Conservation (phyloP, 2,888 invertebrate genomes). For the Hypselothyrea guttata region DNA sequence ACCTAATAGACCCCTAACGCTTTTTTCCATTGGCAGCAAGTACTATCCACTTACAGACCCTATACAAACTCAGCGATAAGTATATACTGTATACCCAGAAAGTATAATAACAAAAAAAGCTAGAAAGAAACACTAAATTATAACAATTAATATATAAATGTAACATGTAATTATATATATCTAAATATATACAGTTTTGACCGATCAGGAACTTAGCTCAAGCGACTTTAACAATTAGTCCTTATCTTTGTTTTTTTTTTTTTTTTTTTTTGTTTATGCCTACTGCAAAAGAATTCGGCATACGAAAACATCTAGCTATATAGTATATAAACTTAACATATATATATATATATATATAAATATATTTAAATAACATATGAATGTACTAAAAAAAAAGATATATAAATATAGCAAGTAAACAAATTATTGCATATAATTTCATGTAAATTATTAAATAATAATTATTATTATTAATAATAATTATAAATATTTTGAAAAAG, state of each 20-base stretch:
- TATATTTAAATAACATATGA: slow-evolving; percentile 29
- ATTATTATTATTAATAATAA: slow-evolving; percentile 3
- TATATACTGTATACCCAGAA: slow-evolving; percentile 7
- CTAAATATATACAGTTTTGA: slow-evolving; percentile 30
- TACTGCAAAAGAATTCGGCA: slow-evolving; percentile 25
- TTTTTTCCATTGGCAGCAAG: not conserved
- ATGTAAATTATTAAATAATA: slow-evolving; percentile 61
- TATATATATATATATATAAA: slow-evolving; percentile 32
- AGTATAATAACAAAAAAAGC: slow-evolving; percentile 8
- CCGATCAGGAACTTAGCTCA: slow-evolving; percentile 73
- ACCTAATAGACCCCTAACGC: no score
- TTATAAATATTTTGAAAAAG: slow-evolving; percentile 9
- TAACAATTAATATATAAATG: slow-evolving; percentile 15
- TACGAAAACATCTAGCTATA: slow-evolving; percentile 18
- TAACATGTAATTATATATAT: slow-evolving; percentile 18
- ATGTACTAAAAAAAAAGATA: slow-evolving; percentile 51
- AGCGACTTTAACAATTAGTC: slow-evolving; percentile 45
- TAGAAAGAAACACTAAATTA: slow-evolving; percentile 20
- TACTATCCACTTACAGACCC: slow-evolving; percentile 1
- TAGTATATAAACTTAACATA: slow-evolving; percentile 28
- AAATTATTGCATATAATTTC: slow-evolving; percentile 53
- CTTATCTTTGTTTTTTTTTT: slow-evolving; percentile 27
- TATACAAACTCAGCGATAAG: slow-evolving; percentile 55
- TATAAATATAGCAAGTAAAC: slow-evolving; percentile 55
- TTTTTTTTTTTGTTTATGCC: slow-evolving; percentile 40